phyloP scores from a whole-genome alignment of 1,140 invertebrate species.

The Rhagoletis zephyria region DNA sequence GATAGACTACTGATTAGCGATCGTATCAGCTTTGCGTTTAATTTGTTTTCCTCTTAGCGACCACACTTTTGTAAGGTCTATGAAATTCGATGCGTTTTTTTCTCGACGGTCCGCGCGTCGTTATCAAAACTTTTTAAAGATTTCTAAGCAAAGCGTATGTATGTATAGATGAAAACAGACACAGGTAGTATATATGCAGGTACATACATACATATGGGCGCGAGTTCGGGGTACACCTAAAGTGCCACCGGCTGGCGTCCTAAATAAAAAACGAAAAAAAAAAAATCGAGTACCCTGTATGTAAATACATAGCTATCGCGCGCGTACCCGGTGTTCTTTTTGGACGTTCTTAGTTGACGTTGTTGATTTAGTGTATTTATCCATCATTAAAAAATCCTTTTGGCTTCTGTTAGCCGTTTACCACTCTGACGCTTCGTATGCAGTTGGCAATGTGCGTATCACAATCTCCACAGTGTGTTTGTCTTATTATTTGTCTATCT shows the following conservation, averaged over 20 bases:
- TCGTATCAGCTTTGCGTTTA: conserved; percentile 22
- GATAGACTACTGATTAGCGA: neutral
- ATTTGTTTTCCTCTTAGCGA: conserved; percentile 44
- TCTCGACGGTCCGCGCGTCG: neutral
- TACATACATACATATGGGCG: neutral
- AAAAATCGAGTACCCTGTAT: too few relatives aligned
- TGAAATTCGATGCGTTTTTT: neutral
- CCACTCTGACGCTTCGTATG: too few relatives aligned
- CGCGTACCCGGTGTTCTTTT: neutral
- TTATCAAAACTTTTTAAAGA: neutral
- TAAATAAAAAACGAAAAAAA: too few relatives aligned
- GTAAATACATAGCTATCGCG: neutral
- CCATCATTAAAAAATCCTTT: conserved; percentile 28
- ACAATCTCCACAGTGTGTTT: neutral
- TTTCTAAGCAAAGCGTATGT: neutral
- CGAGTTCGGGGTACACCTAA: neutral
- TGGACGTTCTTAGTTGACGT: neutral
- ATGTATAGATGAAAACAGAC: neutral
- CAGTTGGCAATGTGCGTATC: too few relatives aligned
- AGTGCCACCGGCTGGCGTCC: too few relatives aligned
- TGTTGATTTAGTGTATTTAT: conserved; percentile 52
- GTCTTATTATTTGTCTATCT: neutral
- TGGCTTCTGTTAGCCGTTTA: conserved; percentile 11
- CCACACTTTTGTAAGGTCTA: neutral
- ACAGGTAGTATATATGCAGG: neutral